Evolutionary conservation across 92 coral and sea anemone genomes (phyloP).

Genomic region (Micromussa lordhowensis): DNA sequence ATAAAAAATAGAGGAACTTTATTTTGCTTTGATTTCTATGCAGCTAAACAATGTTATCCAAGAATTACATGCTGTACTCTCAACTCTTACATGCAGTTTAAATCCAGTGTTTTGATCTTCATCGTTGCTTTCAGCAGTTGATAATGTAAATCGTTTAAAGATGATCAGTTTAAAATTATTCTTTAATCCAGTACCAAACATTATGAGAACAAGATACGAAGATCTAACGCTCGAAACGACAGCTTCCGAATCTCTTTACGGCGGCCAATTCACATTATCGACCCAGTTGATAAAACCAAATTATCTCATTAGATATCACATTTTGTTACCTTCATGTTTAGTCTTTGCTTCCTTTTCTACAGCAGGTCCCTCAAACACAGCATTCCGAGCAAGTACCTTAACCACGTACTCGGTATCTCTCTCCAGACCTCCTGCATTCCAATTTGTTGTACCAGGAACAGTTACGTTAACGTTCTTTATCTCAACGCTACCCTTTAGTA

Average conservation of each 20-base stretch:
- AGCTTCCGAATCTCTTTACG: no score
- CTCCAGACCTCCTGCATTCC: neutral
- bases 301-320: no score
- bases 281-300: no score
- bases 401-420: neutral
- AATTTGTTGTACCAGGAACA: neutral
- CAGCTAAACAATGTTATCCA: neutral
- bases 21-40: neutral
- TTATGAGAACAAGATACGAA: no score
- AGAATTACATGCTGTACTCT: no score
- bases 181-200: no score
- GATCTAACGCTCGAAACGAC: no score
- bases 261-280: no score
- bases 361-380: constrained; percentile 4
- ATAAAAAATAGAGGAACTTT: no score
- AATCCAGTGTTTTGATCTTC: neutral
- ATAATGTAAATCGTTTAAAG: no score
- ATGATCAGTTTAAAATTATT: no score
- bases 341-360: neutral
- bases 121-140: no score
- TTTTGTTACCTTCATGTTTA: constrained; percentile 4
- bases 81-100: neutral
- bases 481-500: neutral
- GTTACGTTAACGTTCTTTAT: neutral
- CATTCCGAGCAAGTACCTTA: neutral